These are phyloP conservation scores for Colletes collaris DNA, from an alignment of 2,888 invertebrate genomes.

Conservation along the genomic window DNA sequence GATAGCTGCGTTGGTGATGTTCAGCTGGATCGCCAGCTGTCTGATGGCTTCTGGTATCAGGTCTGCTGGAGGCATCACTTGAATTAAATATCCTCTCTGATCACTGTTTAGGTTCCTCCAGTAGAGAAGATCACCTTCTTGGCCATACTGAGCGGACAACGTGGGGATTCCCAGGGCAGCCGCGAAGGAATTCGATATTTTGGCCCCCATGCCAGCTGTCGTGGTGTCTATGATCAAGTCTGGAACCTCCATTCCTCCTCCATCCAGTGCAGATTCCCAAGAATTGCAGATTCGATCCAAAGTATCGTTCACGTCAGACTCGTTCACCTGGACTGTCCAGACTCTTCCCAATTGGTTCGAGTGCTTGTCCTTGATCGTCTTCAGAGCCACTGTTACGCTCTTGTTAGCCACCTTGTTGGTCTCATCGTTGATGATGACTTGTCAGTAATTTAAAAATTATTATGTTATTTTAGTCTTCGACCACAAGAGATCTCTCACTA, in stretches of 20 bases:
- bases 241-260: constrained; percentile 87
- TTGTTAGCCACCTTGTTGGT: constrained; percentile 75
- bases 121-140: constrained; percentile 91
- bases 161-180: constrained; percentile 92
- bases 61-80: constrained; percentile 92
- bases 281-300: constrained; percentile 72
- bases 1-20: constrained; percentile 96
- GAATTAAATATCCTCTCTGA: constrained; percentile 83
- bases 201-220: constrained; percentile 91
- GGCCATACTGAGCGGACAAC: constrained; percentile 93
- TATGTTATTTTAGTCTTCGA: too few species aligned
- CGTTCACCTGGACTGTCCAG: constrained; percentile 71
- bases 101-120: constrained; percentile 90
- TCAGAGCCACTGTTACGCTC: constrained; percentile 75
- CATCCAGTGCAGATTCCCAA: constrained; percentile 75
- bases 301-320: constrained; percentile 69
- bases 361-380: constrained; percentile 69
- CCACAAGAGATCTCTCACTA: too few species aligned
- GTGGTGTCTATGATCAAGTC: constrained; percentile 93
- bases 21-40: constrained; percentile 91
- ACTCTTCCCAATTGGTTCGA: constrained; percentile 73
- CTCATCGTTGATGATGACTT: constrained; percentile 78
- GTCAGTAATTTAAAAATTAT: neutral
- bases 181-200: constrained; percentile 93
- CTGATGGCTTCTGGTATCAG: constrained; percentile 92